phyloP scores from a whole-genome alignment of 2,888 invertebrate genomes.

The Scotopteryx bipunctaria region DNA sequence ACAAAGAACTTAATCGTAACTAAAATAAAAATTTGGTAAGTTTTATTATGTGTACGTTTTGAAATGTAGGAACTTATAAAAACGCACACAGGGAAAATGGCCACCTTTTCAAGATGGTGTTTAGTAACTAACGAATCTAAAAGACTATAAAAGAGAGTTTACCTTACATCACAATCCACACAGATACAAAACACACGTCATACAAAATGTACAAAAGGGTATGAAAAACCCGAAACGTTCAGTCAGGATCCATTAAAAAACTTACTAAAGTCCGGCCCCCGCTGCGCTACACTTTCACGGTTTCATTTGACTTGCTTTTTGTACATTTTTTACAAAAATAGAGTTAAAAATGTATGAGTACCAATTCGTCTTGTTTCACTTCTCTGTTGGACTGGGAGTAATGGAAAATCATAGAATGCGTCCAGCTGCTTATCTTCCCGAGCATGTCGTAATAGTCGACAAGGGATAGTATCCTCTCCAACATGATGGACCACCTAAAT shows the following conservation, averaged over 20 bases:
- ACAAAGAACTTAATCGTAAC: constrained; percentile 61
- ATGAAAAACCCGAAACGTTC: constrained; percentile 55
- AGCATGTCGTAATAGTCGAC: no score
- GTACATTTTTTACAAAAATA: no score
- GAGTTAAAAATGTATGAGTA: no score
- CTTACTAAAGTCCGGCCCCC: constrained; percentile 46
- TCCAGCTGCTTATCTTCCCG: no score
- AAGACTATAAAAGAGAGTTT: constrained; percentile 42
- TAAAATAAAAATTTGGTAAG: constrained; percentile 77
- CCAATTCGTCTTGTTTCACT: no score
- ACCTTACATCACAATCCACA: constrained; percentile 46
- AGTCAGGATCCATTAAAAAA: constrained; percentile 65
- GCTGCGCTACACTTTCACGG: no score
- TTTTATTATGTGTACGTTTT: constrained; percentile 61
- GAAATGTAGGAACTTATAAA: constrained; percentile 77
- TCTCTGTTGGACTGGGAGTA: no score
- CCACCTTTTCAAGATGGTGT: constrained; percentile 63
- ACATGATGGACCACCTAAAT: no score
- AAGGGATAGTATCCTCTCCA: no score
- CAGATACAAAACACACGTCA: constrained; percentile 50
- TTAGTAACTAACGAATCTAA: constrained; percentile 28
- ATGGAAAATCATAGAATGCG: no score
- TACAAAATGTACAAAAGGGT: constrained; percentile 66
- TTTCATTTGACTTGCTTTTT: no score
- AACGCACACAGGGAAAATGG: constrained; percentile 50